Evolutionary conservation across 2,888 invertebrate species (phyloP).

Genomic region (Phengaris alcon): DNA sequence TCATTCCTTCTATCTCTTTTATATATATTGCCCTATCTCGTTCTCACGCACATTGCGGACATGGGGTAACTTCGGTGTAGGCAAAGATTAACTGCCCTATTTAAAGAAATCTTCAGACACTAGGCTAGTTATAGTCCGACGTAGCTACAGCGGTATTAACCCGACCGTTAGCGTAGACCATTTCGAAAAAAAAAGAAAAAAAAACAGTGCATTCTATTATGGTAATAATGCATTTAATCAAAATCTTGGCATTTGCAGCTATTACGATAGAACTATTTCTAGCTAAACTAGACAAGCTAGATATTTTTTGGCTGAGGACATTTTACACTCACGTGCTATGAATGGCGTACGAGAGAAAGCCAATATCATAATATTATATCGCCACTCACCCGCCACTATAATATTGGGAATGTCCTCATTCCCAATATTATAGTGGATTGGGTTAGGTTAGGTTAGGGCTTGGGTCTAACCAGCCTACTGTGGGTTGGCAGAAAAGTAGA

Average conservation of each 20-base stretch:
- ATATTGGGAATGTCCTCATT: no score
- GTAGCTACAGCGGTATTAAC: no score
- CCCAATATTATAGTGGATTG: no score
- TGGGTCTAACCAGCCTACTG: no score
- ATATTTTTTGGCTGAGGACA: not conserved
- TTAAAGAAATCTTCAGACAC: slow-evolving; percentile 30
- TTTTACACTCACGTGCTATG: not conserved
- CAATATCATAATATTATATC: not conserved
- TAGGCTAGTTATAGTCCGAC: no score
- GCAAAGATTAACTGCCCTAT: slow-evolving; percentile 28
- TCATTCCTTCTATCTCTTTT: slow-evolving; percentile 55
- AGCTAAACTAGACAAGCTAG: not conserved
- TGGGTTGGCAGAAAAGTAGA: no score
- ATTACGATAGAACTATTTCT: slow-evolving; percentile 1
- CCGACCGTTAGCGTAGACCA: no score
- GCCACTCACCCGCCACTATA: no score
- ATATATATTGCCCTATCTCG: slow-evolving; percentile 49
- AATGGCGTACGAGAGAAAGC: not conserved
- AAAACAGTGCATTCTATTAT: slow-evolving; percentile 52
- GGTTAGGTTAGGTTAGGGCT: no score
- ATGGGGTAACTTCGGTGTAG: slow-evolving; percentile 33
- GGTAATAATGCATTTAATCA: slow-evolving; percentile 27
- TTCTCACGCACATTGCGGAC: slow-evolving; percentile 62
- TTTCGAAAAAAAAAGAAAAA: no score
- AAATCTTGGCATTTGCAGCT: not conserved